Evolutionary conservation across 1,140 invertebrate species (phyloP), one percentile per base, ranked within the genome.

Genomic region (Philopotamus ludificatus): DNA sequence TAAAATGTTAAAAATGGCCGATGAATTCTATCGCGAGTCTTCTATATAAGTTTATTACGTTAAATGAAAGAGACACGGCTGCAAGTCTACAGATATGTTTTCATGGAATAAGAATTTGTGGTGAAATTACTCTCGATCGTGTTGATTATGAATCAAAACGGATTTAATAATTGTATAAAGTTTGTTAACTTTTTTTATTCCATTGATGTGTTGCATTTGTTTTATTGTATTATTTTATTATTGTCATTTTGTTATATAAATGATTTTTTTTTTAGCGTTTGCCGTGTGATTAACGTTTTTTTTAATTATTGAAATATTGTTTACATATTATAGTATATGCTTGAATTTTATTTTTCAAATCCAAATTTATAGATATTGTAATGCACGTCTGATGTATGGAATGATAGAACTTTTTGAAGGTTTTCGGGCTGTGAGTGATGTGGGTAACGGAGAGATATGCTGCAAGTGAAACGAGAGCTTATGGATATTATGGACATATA

Each of bases 401-500:
- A n/a, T n/a, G n/a, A n/a, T n/a, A n/a, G n/a, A n/a, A n/a, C n/a
- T n/a, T n/a, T n/a, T n/a, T n/a, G 42, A 65, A 42, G 49, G 60
- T 67, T 54, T 34, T 28, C 42, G 25, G 60, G 60, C 59, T 67
- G 65, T 63, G 65, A 67, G 63, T 25, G 68, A 57, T 62, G 55
- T 41, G 61, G 41, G 45, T 41, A 69, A 47, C 26, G 41, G 65
- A 51, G 41, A 58, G 23, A 58, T 53, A 54, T 16, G 44, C n/a
- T 59, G 53, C 57, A 50, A 63, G 65, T 61, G 44, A 28, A 70
- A 70, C 49, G 63, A 70, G 68, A 70, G 68, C 68, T 70, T 70
- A 70, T 66, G 68, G 64, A 70, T 66, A 49, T 62, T 65, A 69
- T 55, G 55, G 47, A 51, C 60, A 44, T 68, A 70, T 60, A 58